Percentiles rank a stretch among this genome's conserved stretches.
Evolutionary conservation across 2,888 invertebrate genomes (phyloP).

Genomic region (Thera britannica): DNA sequence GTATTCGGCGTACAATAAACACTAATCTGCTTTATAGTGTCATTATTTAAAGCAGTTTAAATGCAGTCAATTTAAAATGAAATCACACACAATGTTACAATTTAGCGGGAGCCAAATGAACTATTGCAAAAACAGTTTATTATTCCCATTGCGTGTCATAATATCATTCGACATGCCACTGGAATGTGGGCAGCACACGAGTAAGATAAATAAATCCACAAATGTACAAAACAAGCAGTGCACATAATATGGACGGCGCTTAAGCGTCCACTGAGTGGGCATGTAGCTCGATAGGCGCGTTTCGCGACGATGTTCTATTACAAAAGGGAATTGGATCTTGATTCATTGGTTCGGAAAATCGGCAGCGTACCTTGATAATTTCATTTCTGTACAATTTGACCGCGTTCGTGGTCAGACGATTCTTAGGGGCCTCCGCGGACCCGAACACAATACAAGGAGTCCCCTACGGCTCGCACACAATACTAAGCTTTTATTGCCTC

Average conservation of each 20-base stretch:
- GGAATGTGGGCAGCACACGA: conserved; percentile 53
- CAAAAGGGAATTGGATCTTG: conserved; percentile 85
- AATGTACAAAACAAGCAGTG: conserved; percentile 39
- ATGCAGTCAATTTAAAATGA: conserved; percentile 28
- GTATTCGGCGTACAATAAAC: conserved; percentile 15
- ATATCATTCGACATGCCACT: conserved; percentile 56
- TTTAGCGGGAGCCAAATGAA: conserved; percentile 46
- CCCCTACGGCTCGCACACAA: conserved; percentile 82
- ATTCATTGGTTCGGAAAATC: conserved; percentile 85
- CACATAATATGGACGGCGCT: conserved; percentile 60
- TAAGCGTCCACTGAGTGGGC: conserved; percentile 78
- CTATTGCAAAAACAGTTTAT: conserved; percentile 52
- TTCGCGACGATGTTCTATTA: conserved; percentile 85
- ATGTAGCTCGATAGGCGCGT: conserved; percentile 79
- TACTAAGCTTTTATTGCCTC: conserved; percentile 85
- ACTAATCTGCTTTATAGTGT: conserved; percentile 18
- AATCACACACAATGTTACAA: conserved; percentile 41
- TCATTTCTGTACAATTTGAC: conserved; percentile 86
- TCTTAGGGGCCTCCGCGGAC: conserved; percentile 78
- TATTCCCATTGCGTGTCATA: conserved; percentile 58
- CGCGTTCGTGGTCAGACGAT: conserved; percentile 83
- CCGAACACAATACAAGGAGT: conserved; percentile 79
- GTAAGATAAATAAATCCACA: conserved; percentile 52
- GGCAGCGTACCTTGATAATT: conserved; percentile 85
- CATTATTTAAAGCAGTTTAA: conserved; percentile 26